Base-by-base conservation (phyloP, 1,140 invertebrate species). In the Lasioglossum albipes region DNA sequence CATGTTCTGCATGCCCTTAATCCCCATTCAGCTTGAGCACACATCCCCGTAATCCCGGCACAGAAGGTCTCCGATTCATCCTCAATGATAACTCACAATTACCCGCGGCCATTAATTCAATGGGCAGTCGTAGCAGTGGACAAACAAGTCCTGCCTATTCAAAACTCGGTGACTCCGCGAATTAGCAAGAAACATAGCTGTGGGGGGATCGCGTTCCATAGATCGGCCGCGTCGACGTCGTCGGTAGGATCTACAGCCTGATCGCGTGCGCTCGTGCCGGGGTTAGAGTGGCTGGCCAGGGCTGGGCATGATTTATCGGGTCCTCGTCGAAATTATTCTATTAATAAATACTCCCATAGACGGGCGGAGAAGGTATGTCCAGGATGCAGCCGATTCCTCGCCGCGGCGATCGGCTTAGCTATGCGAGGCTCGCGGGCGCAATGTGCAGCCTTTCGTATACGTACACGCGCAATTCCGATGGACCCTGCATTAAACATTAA, bases 401-500 rank as follows among this genome's bases (percentile, higher is more conserved):
- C 42, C 18, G 36, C 36, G 52, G 9, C 45, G 45, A 49, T 49
- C 45, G 45, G 45, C 13, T 22, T 18, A 80, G 69, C n/a, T 86
- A 85, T 86, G 84, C 68, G n/a, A 52, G 68, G 62, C 80, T 67
- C 64, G 72, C 36, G 41, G 5, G 12, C 41, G 16, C 18, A 49
- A 49, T 49, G 45, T 64, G 67, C 52, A 57, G 52, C 52, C 52
- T 20, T 59, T 9, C 69, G 74, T 82, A 59, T 73, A 82, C 86
- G 61, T 68, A 65, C 71, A 62, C 71, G 66, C 61, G 80, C 81
- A 81, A 81, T 79, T 83, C 81, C 81, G 75, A 83, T 83, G 74
- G 84, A 76, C 70, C 75, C 81, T 89, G 88, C 88, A 89, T 89
- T 89, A 89, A 89, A 89, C 88, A 89, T 89, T 76, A 85, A 87